Conservation (phyloP, 2,113 vertebrate genomes). For the Gulo gulo region DNA sequence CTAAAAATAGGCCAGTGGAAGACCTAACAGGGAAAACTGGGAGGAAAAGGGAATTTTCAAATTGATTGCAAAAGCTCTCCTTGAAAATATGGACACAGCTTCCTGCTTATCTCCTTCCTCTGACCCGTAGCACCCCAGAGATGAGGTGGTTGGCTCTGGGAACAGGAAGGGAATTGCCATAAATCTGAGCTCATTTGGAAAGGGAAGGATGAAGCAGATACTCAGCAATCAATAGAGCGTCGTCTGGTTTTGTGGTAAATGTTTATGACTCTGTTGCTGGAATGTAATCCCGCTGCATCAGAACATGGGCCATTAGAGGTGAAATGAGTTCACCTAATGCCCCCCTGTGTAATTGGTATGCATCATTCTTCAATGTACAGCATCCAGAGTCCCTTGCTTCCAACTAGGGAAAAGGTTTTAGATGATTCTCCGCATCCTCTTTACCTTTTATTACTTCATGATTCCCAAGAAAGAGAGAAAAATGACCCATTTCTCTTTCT, state of each 20-base stretch:
- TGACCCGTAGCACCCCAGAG: constrained; percentile 20
- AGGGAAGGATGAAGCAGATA: constrained; percentile 62
- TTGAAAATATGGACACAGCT: background rate
- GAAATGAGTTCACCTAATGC: background rate
- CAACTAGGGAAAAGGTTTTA: background rate
- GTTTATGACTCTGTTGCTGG: constrained; percentile 12
- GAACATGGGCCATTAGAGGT: constrained; percentile 5
- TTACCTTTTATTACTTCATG: background rate
- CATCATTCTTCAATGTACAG: background rate
- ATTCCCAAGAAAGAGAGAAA: constrained; percentile 1
- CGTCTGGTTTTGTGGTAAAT: constrained; percentile 31
- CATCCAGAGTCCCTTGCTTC: background rate
- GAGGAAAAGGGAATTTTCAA: constrained; percentile 40
- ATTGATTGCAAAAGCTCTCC: constrained; percentile 37
- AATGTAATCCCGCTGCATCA: background rate
- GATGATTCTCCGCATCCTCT: background rate
- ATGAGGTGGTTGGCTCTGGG: background rate
- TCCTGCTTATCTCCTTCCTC: constrained; percentile 55
- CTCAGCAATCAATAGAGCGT: background rate
- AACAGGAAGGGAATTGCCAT: constrained; percentile 62
- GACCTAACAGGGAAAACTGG: constrained; percentile 19
- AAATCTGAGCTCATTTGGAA: constrained; percentile 71
- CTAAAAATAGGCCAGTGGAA: constrained; percentile 58
- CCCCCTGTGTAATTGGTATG: background rate
- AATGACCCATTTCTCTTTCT: background rate